Evolutionary conservation across 2,797 vertebrate species (phyloP).

Genomic region (Acipenser ruthenus): DNA sequence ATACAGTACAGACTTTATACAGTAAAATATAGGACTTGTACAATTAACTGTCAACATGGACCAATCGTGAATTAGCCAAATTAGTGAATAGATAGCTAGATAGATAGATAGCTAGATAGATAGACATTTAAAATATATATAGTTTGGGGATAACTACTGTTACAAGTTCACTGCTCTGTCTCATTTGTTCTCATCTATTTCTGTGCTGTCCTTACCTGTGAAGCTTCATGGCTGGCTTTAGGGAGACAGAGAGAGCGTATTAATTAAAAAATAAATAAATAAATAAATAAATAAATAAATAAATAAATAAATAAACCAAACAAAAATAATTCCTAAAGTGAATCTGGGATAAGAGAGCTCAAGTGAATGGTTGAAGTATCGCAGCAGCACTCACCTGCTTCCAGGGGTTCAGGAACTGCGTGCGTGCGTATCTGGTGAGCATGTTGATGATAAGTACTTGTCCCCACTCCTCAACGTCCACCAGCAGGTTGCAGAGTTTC

Average conservation of each 20-base stretch:
- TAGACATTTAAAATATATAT: too few species aligned
- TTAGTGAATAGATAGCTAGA: too few species aligned
- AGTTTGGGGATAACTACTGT: not conserved
- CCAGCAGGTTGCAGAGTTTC: slow-evolving; percentile 89
- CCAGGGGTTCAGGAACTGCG: slow-evolving; percentile 90
- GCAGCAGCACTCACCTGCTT: slow-evolving; percentile 65
- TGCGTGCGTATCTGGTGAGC: slow-evolving; percentile 91
- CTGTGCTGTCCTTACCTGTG: slow-evolving; percentile 11
- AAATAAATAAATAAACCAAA: not conserved
- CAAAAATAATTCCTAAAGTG: not conserved
- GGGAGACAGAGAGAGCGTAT: slow-evolving; percentile 10
- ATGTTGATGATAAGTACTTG: slow-evolving; percentile 97
- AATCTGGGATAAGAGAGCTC: not conserved
- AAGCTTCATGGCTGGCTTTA: slow-evolving; percentile 10
- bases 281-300: slow-evolving; percentile 3
- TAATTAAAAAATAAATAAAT: slow-evolving; percentile 4
- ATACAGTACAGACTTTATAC: too few species aligned
- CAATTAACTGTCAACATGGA: too few species aligned
- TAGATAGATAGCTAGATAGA: too few species aligned
- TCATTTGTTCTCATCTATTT: not conserved
- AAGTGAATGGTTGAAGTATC: not conserved
- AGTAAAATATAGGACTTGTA: too few species aligned
- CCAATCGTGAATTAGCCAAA: too few species aligned
- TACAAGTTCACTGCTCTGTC: not conserved
- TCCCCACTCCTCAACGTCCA: slow-evolving; percentile 97